Evolutionary conservation across 1,140 invertebrate species (phyloP), one percentile per base, ranked within the genome.

Genomic region (Limonius californicus): DNA sequence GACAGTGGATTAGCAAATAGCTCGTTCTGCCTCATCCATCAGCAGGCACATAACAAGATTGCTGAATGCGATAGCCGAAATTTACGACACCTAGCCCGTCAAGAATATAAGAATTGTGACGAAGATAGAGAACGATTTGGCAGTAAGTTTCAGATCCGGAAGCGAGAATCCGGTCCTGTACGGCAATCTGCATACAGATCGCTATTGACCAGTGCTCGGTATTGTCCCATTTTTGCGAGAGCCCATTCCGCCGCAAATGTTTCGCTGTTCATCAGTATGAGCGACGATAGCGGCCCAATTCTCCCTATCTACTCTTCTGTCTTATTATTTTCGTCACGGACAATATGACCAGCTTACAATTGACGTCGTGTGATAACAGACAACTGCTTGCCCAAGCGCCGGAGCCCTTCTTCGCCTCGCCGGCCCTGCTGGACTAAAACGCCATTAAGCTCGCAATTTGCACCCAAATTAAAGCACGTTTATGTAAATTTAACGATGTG

Each of bases 241-340:
- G 21, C n/a, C 14, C 18, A 11, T 15, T 45, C 45, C 7, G 1
- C 6, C 6, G 0, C 2, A 21, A 58, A 58, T 58, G 18, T 2
- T 58, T 58, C 19, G 18, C 14, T 42, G 12, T 58, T 16, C 56
- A 55, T 45, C 27, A 42, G 20, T 18, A 59, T 59, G 18, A 35
- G 21, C 9, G 18, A 19, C 14, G 27, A 59, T 20, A 45, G 20
- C 35, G 14, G 14, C 20, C 45, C 45, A 16, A 50, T 19, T 50
- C n/a, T 19, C 45, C 20, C 45, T 19, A 50, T 50, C 19, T 14
- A 15, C 43, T 16, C 20, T n/a, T 14, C 18, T 8, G 14, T 27
- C 59, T 64, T 67, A 64, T 64, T 61, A 67, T 67, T 64, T 64
- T 64, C 55, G 58, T 67, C 65, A 67, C 65, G 65, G 59, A 67